phyloP scores from a whole-genome alignment of 2,888 invertebrate species.

The Sphaeridia pumilis region DNA sequence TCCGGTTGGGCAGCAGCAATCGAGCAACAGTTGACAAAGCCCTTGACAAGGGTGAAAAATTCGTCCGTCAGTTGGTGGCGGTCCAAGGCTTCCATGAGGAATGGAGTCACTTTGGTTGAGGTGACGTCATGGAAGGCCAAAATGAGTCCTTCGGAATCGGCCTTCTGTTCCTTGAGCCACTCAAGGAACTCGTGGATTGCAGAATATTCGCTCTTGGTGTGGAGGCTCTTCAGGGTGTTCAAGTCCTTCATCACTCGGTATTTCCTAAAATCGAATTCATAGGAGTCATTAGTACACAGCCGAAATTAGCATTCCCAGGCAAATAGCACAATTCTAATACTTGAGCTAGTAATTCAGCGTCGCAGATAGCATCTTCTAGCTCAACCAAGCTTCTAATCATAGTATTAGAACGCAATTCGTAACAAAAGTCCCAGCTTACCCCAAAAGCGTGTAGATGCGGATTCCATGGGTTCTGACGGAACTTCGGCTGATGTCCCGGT shows the following conservation, averaged over 20 bases:
- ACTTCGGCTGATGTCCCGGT: constrained; percentile 62
- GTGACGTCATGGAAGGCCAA: constrained; percentile 54
- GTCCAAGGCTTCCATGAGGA: constrained; percentile 53
- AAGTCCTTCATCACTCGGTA: constrained; percentile 71
- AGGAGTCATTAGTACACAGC: too few species aligned
- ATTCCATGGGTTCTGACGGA: constrained; percentile 64
- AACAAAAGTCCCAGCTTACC: constrained; percentile 37
- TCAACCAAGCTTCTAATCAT: not conserved
- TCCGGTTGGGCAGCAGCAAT: constrained; percentile 56
- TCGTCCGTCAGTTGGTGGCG: constrained; percentile 55
- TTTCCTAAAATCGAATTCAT: constrained; percentile 16
- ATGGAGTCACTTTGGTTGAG: constrained; percentile 50
- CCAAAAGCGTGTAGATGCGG: constrained; percentile 65
- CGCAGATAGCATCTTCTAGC: not conserved
- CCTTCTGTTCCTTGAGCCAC: constrained; percentile 53
- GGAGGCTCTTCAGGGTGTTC: constrained; percentile 57
- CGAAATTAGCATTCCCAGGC: too few species aligned
- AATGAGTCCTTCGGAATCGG: constrained; percentile 50
- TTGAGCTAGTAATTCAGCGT: not conserved
- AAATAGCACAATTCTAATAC: not conserved
- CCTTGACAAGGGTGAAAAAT: constrained; percentile 56
- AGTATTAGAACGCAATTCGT: too few species aligned
- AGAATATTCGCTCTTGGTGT: constrained; percentile 58
- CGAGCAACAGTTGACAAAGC: constrained; percentile 51
- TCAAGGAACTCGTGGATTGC: constrained; percentile 53